Percentiles rank a stretch among this genome's conserved stretches.
These are phyloP conservation scores for Phyllopteryx taeniolatus DNA, from an alignment of 2,113 vertebrate species.

Conservation along the genomic window DNA sequence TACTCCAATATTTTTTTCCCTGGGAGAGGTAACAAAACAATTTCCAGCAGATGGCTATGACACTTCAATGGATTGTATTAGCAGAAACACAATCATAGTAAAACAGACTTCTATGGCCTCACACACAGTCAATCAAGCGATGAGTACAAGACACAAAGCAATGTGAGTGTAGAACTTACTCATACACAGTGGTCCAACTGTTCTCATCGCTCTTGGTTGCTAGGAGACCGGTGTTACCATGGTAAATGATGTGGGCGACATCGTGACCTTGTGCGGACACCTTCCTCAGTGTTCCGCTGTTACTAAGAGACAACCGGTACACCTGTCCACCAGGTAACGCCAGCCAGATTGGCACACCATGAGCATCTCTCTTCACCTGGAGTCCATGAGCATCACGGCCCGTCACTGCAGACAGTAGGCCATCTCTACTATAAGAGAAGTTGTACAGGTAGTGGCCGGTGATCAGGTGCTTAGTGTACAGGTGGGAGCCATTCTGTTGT, in stretches of 20 bases:
- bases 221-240: constrained; percentile 89
- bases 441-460: constrained; percentile 92
- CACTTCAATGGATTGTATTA: constrained; percentile 22
- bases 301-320: constrained; percentile 93
- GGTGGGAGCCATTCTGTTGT: constrained; percentile 85
- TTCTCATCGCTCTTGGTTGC: constrained; percentile 96
- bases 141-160: not conserved
- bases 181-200: constrained; percentile 94
- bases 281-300: constrained; percentile 86
- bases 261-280: constrained; percentile 94
- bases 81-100: constrained; percentile 12
- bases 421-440: constrained; percentile 85
- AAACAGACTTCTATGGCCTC: constrained; percentile 14
- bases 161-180: constrained; percentile 75
- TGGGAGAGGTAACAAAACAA: not conserved
- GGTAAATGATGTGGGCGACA: constrained; percentile 91
- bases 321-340: constrained; percentile 89
- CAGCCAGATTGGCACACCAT: constrained; percentile 87
- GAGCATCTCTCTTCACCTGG: constrained; percentile 86
- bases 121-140: not conserved
- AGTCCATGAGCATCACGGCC: constrained; percentile 80
- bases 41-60: constrained; percentile 69
- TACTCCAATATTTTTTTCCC: no score
- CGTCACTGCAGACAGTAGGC: constrained; percentile 78
- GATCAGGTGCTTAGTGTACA: constrained; percentile 91